Conservation (phyloP, 2,888 invertebrate species). For the Strigamia crassipes region DNA sequence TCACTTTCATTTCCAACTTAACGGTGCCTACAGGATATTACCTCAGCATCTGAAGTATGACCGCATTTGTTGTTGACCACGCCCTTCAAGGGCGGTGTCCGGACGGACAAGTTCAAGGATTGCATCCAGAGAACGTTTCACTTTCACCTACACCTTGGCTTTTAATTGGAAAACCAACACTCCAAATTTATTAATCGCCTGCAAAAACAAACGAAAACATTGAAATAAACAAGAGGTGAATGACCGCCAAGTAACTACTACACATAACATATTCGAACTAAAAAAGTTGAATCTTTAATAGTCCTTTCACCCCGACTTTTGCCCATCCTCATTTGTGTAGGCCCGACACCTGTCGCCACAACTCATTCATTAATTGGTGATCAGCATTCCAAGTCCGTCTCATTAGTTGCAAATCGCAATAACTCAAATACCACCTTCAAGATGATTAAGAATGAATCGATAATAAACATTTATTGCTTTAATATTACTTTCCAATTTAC, state of each 20-base stretch:
- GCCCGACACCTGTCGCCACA: constrained; percentile 23
- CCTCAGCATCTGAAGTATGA: constrained; percentile 11
- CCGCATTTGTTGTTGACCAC: constrained; percentile 11
- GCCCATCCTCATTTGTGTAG: constrained; percentile 16
- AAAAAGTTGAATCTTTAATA: neutral
- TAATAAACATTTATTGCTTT: neutral
- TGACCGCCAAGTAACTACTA: neutral
- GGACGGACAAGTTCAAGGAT: constrained; percentile 35
- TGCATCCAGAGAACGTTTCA: neutral
- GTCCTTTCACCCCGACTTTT: constrained; percentile 13
- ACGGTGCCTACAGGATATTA: constrained; percentile 28
- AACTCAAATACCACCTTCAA: neutral
- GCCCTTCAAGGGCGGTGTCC: constrained; percentile 22
- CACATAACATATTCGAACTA: neutral
- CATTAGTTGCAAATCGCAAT: neutral
- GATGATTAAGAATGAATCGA: neutral
- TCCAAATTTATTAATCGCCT: neutral
- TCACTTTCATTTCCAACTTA: neutral
- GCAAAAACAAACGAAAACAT: neutral
- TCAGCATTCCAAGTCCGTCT: constrained; percentile 19
- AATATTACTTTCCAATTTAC: neutral
- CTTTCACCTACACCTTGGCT: constrained; percentile 1
- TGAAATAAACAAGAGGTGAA: neutral
- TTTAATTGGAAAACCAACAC: neutral
- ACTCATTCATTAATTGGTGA: constrained; percentile 30